Percentiles rank a stretch among this genome's conserved stretches.
Conservation (phyloP, 2,888 invertebrate species). For the Papilio elwesi region DNA sequence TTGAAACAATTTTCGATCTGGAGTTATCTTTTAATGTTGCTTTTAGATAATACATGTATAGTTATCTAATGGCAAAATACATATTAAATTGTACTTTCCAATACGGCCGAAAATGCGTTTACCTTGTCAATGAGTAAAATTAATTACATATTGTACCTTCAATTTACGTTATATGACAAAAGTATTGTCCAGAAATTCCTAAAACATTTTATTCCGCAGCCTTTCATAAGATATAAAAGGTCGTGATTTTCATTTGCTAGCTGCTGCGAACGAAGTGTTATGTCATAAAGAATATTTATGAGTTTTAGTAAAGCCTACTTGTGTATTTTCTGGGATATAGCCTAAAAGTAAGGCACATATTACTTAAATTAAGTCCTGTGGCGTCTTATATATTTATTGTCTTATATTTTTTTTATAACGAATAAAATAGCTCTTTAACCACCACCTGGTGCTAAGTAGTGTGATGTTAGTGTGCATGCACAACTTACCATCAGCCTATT, state of each 20-base stretch:
- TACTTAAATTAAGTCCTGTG: neutral
- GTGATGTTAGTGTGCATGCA: too few species aligned
- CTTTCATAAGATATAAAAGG: slow-evolving; percentile 23
- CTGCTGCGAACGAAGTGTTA: slow-evolving; percentile 30
- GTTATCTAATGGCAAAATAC: too few species aligned
- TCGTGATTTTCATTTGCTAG: slow-evolving; percentile 31
- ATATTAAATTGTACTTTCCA: too few species aligned
- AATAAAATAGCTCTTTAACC: neutral
- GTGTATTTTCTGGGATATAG: slow-evolving; percentile 4
- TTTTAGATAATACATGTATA: too few species aligned
- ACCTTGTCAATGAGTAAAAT: neutral
- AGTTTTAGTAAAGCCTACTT: slow-evolving; percentile 29
- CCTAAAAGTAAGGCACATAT: slow-evolving; percentile 3
- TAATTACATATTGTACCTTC: slow-evolving; percentile 7
- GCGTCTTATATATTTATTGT: too few species aligned
- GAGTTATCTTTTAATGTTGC: too few species aligned
- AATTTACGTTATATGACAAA: slow-evolving; percentile 14
- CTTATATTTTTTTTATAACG: neutral
- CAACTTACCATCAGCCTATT: too few species aligned
- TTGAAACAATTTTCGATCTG: too few species aligned
- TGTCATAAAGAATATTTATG: slow-evolving; percentile 31
- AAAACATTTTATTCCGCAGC: slow-evolving; percentile 23
- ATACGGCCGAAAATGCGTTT: too few species aligned
- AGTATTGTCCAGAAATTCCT: slow-evolving; percentile 4
- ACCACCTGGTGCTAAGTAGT: neutral